These are phyloP conservation scores for Thalassarche chlororhynchos DNA, from an alignment of 2,113 vertebrate genomes.

Conservation along the genomic window DNA sequence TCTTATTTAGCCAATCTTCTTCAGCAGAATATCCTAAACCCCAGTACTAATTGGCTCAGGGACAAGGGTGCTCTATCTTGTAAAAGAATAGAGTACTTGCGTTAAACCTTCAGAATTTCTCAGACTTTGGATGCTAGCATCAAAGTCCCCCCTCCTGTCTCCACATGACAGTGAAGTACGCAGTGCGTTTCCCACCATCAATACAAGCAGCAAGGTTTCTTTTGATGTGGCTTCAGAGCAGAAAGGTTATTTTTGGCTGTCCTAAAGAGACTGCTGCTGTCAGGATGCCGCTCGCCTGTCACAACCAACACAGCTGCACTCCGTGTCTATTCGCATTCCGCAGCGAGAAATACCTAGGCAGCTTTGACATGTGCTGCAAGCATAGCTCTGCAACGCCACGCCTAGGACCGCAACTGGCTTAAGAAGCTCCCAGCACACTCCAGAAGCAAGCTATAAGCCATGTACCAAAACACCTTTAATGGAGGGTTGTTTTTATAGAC, in stretches of 20 bases:
- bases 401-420: rapidly evolving
- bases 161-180: background rate
- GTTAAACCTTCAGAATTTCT: background rate
- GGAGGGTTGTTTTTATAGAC: background rate
- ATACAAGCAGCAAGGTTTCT: background rate
- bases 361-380: background rate
- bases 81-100: background rate
- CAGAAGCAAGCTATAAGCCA: background rate
- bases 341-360: background rate
- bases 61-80: background rate
- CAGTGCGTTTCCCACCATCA: background rate
- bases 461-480: background rate
- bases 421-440: background rate
- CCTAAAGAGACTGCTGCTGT: background rate
- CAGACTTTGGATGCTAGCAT: background rate
- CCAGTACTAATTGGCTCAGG: background rate
- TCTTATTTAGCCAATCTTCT: background rate
- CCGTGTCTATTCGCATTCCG: rapidly evolving
- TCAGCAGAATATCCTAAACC: background rate
- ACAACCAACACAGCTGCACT: background rate
- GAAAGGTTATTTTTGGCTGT: background rate
- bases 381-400: background rate
- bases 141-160: background rate
- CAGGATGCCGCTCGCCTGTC: background rate
- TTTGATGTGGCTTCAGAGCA: background rate